Evolutionary conservation across 23 tunicate genomes (phyloP), one percentile per base, ranked within the genome.

Genomic region (Diplosoma virens): DNA sequence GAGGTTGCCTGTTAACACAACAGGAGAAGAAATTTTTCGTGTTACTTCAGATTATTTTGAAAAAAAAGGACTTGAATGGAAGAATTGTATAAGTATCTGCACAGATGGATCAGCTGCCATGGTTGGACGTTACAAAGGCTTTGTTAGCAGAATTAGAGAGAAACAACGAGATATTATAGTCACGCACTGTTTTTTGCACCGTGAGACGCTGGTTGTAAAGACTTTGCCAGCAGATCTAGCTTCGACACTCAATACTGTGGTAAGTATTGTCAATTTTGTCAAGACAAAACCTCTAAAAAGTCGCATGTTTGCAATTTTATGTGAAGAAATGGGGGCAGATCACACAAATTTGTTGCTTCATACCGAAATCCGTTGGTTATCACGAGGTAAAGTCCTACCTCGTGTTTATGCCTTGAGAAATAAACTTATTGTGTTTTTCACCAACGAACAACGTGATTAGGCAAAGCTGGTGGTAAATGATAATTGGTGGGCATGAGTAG

Each of bases 271-370:
- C n/a, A n/a, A n/a, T n/a, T n/a, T n/a, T n/a, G n/a, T n/a, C 63
- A 47, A 76, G 34, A 59, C 81, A 76, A 59, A 33, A 76, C 70
- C 70, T 11, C 48, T 76, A 32, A 76, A 76, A 58, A 58, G 70
- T 58, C 78, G 78, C 61, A 73, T 48, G n/a, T 73, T 47, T 25
- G 33, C 78, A 16, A 24, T 29, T 48, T 26, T 73, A 25, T 73
- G 78, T 22, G 78, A 73, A 47, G 78, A 73, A 73, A 73, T 73
- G 81, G 52, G 30, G 33, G 69, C 70, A 76, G 70, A 76, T 5
- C 33, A 76, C 79, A 48, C 79, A n/a, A n/a, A n/a, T n/a, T n/a
- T n/a, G n/a, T n/a, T n/a, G n/a, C n/a, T n/a, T n/a, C n/a, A n/a
- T n/a, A 50, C 37, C 66, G 28, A 23, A 7, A 45, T 65, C 45